phyloP scores from a whole-genome alignment of 2,113 vertebrate genomes.

The Tretioscincus oriximinensis region DNA sequence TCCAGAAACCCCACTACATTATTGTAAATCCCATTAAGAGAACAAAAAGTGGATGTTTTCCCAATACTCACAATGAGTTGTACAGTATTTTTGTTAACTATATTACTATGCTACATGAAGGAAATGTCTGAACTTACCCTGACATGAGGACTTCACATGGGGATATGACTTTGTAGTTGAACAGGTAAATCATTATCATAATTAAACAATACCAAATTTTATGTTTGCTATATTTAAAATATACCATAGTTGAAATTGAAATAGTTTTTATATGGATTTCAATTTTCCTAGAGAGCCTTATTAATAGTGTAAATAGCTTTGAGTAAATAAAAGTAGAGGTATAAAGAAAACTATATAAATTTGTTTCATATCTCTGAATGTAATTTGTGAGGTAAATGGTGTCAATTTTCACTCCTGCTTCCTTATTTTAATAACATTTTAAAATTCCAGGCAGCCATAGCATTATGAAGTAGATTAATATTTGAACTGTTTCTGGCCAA shows the following conservation, averaged over 20 bases:
- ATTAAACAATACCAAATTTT: background rate
- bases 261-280: no score
- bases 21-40: no score
- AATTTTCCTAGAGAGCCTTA: no score
- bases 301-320: no score
- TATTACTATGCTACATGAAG: no score
- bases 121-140: background rate
- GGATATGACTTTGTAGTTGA: slow-evolving; percentile 3
- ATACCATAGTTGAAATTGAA: no score
- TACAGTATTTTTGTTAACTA: no score
- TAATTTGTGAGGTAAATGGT: background rate
- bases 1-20: no score
- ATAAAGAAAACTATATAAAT: background rate
- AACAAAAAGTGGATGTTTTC: no score
- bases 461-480: slow-evolving; percentile 47
- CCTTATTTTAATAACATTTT: slow-evolving; percentile 12
- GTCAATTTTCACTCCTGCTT: background rate
- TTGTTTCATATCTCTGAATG: background rate
- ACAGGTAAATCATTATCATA: background rate
- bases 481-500: slow-evolving; percentile 45
- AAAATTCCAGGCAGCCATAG: slow-evolving; percentile 28
- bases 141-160: background rate
- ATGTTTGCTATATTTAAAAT: no score
- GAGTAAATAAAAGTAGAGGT: no score
- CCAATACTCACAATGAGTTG: no score